Conservation (phyloP, 1,140 invertebrate genomes). For the Delia radicum region DNA sequence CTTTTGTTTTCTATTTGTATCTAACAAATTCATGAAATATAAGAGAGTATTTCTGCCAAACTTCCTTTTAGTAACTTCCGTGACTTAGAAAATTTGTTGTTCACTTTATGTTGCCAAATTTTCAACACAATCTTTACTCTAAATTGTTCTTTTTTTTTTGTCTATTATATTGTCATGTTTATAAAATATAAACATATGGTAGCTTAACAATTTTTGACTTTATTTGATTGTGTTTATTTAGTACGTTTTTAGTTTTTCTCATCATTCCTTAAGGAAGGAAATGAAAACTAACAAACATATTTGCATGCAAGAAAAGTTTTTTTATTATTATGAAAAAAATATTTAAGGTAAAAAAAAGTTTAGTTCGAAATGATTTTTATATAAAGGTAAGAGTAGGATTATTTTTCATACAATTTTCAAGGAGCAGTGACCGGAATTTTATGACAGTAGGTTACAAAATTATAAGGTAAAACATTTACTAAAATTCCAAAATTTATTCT, state of each 20-base stretch:
- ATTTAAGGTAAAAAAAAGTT: no score
- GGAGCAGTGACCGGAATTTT: no score
- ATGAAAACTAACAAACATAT: neutral
- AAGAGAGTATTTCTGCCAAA: neutral
- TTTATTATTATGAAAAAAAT: no score
- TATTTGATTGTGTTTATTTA: neutral
- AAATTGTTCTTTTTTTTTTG: neutral
- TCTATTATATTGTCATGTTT: neutral
- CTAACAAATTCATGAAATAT: no score
- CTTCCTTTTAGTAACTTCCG: neutral
- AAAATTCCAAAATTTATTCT: no score
- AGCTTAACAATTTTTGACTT: neutral
- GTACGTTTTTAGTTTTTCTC: neutral
- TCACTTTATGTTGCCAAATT: neutral
- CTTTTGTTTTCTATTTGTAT: no score
- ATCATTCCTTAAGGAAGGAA: neutral
- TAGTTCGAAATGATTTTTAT: no score
- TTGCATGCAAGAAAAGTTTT: neutral
- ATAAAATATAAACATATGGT: neutral
- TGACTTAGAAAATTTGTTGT: neutral
- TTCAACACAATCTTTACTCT: neutral
- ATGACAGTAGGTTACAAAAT: no score
- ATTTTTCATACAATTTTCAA: no score
- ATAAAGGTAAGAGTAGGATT: no score
- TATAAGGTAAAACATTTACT: no score